Conservation (phyloP, 2,888 invertebrate species). For the Pristionchus exspectatus region DNA sequence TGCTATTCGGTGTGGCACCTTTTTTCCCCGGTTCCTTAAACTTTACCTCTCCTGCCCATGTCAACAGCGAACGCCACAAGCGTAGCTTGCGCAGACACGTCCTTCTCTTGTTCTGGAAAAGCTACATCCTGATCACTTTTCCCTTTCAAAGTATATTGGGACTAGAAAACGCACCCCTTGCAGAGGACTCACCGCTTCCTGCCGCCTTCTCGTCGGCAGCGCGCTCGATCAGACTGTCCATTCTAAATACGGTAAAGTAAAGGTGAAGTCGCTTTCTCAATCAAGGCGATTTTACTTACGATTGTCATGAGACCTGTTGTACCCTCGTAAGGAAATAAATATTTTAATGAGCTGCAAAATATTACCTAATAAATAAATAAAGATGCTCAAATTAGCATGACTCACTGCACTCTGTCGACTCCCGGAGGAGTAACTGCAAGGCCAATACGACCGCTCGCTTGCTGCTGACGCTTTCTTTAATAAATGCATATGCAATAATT, state of each 20-base stretch:
- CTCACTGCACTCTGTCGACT: background rate
- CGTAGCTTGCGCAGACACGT: background rate
- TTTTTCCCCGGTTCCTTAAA: background rate
- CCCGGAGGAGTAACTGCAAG: background rate
- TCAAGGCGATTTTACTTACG: too few species aligned
- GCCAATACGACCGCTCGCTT: background rate
- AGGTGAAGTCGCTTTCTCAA: too few species aligned
- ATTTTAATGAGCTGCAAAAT: background rate
- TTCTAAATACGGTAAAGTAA: background rate
- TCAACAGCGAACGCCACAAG: slow-evolving; percentile 53
- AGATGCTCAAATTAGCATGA: background rate
- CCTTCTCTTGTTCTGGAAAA: slow-evolving; percentile 51
- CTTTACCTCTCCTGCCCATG: slow-evolving; percentile 12
- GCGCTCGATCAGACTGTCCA: slow-evolving; percentile 33
- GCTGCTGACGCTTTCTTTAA: slow-evolving; percentile 10
- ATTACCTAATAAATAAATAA: too few species aligned
- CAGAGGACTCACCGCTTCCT: slow-evolving; percentile 34
- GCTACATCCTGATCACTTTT: too few species aligned
- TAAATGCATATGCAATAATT: background rate
- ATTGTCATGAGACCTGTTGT: too few species aligned
- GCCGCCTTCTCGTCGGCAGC: slow-evolving; percentile 7
- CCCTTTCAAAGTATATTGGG: background rate
- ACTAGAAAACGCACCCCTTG: slow-evolving; percentile 16
- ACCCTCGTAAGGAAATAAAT: too few species aligned
- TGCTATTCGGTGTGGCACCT: too few species aligned